A percentile compares a stretch with the other conserved stretches of the same genome.
Evolutionary conservation across 2,797 vertebrate genomes (phyloP).

Genomic region (Pangasius krempfi): DNA sequence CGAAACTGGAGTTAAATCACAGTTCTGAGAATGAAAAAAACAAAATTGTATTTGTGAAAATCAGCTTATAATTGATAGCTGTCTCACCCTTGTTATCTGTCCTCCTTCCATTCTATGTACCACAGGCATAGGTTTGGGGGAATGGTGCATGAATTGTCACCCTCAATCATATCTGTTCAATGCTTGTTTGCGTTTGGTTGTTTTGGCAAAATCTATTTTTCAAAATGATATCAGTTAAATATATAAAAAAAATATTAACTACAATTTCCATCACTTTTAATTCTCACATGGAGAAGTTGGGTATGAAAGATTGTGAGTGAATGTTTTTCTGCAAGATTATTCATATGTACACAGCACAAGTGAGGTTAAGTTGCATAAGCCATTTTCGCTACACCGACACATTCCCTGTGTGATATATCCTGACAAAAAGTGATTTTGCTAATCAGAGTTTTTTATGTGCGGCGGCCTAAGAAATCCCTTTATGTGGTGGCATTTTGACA

Average conservation of each 20-base stretch:
- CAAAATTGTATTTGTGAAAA: background rate
- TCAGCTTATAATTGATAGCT: background rate
- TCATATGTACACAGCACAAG: background rate
- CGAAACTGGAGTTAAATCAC: background rate
- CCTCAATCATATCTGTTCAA: background rate
- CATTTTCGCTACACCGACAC: background rate
- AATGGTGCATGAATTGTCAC: background rate
- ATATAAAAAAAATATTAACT: background rate
- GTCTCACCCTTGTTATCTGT: background rate
- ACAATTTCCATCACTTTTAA: background rate
- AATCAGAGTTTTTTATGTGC: background rate
- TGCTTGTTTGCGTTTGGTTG: background rate
- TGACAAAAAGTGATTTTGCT: background rate
- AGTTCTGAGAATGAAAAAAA: background rate
- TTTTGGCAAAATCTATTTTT: background rate
- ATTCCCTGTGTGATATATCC: background rate
- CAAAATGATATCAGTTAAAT: background rate
- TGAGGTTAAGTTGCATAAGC: conserved; percentile 1
- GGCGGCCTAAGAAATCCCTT: background rate
- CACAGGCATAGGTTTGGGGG: background rate
- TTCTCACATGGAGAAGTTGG: background rate
- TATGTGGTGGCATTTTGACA: background rate
- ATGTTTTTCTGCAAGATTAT: background rate
- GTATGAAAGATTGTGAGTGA: background rate
- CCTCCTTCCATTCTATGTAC: background rate